Conservation (phyloP, 2,888 invertebrate species). For the Dorcus hopei region DNA sequence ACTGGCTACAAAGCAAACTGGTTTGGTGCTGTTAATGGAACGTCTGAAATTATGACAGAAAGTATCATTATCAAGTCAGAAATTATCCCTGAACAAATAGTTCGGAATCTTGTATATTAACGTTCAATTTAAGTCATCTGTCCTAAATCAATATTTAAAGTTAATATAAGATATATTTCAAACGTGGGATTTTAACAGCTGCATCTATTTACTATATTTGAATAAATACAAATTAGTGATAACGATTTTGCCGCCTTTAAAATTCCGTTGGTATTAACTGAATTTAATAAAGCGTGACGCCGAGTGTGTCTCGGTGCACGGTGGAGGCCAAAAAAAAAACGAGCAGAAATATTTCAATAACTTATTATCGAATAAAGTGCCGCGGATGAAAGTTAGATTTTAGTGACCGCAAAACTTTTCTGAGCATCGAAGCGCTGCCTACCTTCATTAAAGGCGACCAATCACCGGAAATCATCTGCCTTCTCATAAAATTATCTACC, state of each 20-base stretch:
- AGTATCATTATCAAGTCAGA: conserved; percentile 10
- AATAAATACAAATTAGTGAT: conserved; percentile 27
- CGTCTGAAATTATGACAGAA: conserved; percentile 9
- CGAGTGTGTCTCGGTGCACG: not conserved
- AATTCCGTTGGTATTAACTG: too few species aligned
- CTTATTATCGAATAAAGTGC: too few species aligned
- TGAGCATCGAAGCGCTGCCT: conserved; percentile 26
- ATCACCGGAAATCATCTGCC: conserved; percentile 32
- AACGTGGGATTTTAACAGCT: conserved; percentile 26
- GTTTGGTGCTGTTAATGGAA: not conserved
- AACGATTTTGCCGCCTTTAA: conserved; percentile 20
- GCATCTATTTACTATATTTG: conserved; percentile 25
- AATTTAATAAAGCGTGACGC: too few species aligned
- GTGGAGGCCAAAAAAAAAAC: conserved; percentile 11
- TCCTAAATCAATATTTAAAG: conserved; percentile 28
- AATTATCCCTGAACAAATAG: conserved; percentile 13
- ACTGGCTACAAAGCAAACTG: not conserved
- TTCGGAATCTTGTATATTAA: conserved; percentile 12
- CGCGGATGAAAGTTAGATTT: not conserved
- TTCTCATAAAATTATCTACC: conserved; percentile 23
- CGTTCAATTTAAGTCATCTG: conserved; percentile 26
- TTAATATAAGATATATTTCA: conserved; percentile 18
- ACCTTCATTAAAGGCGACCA: conserved; percentile 27
- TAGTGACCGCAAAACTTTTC: conserved; percentile 22
- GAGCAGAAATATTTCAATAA: not conserved